Evolutionary conservation across 2,113 vertebrate genomes (phyloP).

Genomic region (Pungitius pungitius): DNA sequence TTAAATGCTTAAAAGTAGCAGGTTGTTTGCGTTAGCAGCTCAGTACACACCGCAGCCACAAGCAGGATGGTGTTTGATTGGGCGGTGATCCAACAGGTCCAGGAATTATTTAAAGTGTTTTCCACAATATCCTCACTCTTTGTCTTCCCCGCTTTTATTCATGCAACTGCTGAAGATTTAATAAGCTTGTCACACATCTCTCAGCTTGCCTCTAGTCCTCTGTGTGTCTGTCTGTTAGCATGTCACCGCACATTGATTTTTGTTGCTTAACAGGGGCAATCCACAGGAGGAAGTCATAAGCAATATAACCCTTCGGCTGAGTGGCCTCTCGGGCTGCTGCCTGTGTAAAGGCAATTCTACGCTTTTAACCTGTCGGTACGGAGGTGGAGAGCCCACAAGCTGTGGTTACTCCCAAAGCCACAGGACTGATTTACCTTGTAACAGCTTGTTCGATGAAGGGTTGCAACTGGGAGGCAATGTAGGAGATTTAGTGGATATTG

Average conservation of each 20-base stretch:
- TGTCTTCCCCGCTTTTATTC: slow-evolving; percentile 8
- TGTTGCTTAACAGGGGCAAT: slow-evolving; percentile 52
- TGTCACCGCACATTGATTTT: slow-evolving; percentile 63
- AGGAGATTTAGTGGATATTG: slow-evolving; percentile 14
- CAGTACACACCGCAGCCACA: background rate
- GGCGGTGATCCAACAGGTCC: background rate
- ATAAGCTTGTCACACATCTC: slow-evolving; percentile 10
- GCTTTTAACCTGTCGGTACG: slow-evolving; percentile 29
- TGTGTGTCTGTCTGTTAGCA: slow-evolving; percentile 11
- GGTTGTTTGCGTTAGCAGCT: background rate
- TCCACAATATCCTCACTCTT: background rate
- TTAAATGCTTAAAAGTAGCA: too few species aligned
- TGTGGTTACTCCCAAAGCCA: background rate
- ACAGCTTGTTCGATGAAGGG: background rate
- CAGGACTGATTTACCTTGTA: slow-evolving; percentile 9
- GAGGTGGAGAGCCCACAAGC: slow-evolving; percentile 1
- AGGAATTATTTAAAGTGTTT: background rate
- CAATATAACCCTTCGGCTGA: slow-evolving; percentile 42
- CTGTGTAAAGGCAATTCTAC: slow-evolving; percentile 29
- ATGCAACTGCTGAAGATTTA: slow-evolving; percentile 22
- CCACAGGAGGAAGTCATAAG: slow-evolving; percentile 47
- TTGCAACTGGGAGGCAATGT: slow-evolving; percentile 19
- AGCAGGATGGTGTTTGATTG: background rate
- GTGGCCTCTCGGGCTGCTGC: slow-evolving; percentile 53
- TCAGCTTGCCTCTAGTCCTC: background rate